These are phyloP conservation scores for Nebria brevicollis DNA, from an alignment of 2,888 invertebrate genomes.

Conservation along the genomic window DNA sequence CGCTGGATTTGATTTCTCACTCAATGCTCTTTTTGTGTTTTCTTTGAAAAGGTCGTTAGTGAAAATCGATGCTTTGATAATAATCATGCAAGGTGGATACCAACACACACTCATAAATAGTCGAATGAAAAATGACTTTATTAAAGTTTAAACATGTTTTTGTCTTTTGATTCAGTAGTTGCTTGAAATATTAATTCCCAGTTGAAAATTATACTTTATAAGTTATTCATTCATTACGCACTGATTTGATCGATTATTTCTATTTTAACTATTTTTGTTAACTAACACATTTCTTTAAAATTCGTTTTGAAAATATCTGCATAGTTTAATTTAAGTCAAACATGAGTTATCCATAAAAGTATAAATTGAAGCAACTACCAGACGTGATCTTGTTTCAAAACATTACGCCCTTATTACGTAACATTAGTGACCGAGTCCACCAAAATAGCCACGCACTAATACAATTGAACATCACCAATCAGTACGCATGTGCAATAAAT, in stretches of 20 bases:
- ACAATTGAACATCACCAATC: neutral
- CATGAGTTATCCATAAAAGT: neutral
- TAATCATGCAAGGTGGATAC: constrained; percentile 25
- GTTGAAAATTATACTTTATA: constrained; percentile 26
- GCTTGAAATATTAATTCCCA: constrained; percentile 36
- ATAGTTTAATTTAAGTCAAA: neutral
- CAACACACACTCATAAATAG: constrained; percentile 12
- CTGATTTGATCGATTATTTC: neutral
- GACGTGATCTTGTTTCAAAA: neutral
- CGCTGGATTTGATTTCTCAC: neutral
- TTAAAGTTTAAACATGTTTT: constrained; percentile 44
- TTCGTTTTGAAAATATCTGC: no score
- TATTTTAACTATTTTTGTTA: neutral
- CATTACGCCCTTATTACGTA: neutral
- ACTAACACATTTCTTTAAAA: no score
- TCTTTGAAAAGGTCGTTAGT: constrained; percentile 31
- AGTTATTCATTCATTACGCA: neutral
- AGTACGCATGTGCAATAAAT: neutral
- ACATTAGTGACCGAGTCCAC: neutral
- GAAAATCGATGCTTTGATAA: constrained; percentile 40
- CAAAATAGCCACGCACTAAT: neutral
- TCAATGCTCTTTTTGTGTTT: constrained; percentile 25
- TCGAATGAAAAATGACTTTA: constrained; percentile 44
- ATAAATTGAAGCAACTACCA: neutral
- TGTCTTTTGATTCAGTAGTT: constrained; percentile 40